Evolutionary conservation across 2,888 invertebrate genomes (phyloP).

Genomic region (Allacma fusca): DNA sequence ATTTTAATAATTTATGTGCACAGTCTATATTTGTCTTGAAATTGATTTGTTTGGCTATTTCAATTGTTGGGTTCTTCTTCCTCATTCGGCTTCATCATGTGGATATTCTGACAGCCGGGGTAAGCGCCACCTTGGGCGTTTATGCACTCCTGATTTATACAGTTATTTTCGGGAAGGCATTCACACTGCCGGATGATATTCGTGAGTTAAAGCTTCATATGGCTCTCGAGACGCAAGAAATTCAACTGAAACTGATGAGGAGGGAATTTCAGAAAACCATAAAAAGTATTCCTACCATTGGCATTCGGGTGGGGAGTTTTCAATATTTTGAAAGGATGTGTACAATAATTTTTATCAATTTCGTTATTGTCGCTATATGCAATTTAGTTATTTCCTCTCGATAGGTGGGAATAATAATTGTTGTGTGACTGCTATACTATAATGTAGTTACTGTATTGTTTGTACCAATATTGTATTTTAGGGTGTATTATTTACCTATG

Average conservation of each 20-base stretch:
- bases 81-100: background rate
- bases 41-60: background rate
- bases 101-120: background rate
- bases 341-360: background rate
- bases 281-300: background rate
- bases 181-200: slow-evolving; percentile 1
- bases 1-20: background rate
- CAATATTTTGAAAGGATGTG: background rate
- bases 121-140: background rate
- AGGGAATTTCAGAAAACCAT: background rate
- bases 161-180: slow-evolving; percentile 10
- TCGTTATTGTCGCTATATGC: background rate
- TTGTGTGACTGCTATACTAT: too few species aligned
- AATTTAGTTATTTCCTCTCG: too few species aligned
- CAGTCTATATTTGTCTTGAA: background rate
- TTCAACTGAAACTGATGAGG: background rate
- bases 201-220: too few species aligned
- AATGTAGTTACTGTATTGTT: too few species aligned
- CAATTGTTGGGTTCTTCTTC: background rate
- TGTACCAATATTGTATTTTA: too few species aligned
- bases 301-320: slow-evolving; percentile 3
- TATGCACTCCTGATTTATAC: background rate
- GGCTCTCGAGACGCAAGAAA: too few species aligned
- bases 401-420: too few species aligned
- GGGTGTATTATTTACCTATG: too few species aligned